These are phyloP conservation scores for Adineta ricciae DNA, from an alignment of 2,888 invertebrate species.

Conservation along the genomic window DNA sequence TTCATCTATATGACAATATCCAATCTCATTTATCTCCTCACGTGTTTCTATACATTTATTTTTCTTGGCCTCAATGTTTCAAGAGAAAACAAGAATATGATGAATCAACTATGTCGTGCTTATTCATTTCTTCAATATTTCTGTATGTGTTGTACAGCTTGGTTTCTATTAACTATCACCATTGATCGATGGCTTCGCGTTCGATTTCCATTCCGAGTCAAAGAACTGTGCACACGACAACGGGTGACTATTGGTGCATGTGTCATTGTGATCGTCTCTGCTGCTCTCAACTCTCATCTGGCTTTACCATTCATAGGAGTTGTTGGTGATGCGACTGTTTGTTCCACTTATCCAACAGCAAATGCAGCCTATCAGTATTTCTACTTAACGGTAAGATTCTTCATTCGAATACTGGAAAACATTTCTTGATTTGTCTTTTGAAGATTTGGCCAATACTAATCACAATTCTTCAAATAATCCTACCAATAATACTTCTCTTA, in stretches of 20 bases:
- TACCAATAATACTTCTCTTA: too few species aligned
- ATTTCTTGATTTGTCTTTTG: too few species aligned
- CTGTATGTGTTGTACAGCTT: too few species aligned
- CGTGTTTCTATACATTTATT: not conserved
- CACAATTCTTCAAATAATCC: too few species aligned
- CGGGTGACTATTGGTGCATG: not conserved
- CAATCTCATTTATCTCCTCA: not conserved
- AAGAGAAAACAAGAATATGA: not conserved
- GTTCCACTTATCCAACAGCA: not conserved
- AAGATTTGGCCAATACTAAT: too few species aligned
- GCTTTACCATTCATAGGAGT: not conserved
- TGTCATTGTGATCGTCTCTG: not conserved
- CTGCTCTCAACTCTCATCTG: too few species aligned
- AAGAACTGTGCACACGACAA: not conserved
- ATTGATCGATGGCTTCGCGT: not conserved
- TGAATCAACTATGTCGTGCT: too few species aligned
- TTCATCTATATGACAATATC: not conserved
- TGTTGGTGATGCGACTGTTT: not conserved
- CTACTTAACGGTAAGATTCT: not conserved
- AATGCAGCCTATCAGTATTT: not conserved
- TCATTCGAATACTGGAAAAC: not conserved
- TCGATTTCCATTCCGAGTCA: too few species aligned
- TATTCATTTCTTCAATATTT: too few species aligned
- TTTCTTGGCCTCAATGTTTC: not conserved
- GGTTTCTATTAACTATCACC: not conserved